Base-by-base conservation (phyloP, 2,888 invertebrate genomes). In the Congeria kusceri region DNA sequence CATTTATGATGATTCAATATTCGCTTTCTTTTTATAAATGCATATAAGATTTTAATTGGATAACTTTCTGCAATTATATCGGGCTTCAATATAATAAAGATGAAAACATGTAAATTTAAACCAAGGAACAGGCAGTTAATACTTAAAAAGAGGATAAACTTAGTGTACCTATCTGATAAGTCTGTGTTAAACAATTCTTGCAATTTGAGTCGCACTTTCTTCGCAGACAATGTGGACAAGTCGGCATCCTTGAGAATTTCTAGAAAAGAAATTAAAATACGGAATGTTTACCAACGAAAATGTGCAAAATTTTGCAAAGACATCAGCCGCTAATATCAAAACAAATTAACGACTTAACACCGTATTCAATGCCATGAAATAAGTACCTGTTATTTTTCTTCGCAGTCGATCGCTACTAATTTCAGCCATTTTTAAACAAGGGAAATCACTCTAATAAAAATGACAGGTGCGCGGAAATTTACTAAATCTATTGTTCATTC, bases 211-310 rank as follows among this genome's bases (percentile, higher is more conserved):
- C 98, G 95, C 20, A 98, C 97, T 93, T 97, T 97, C 92, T 98
- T 98, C 9, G 97, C 96, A 3, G 98, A 97, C 85, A 97, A 96
- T 68, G 96, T 95, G 11, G 96, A 95, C 27, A 98, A 95, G 92
- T 98, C 97, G 11, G 97, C 97, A 93, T 96, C 96, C 94, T 97
- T 96, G 29, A 98, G 95, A 91, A 98, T 97, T 71, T 96, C 97
- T 97, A 93, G 4, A 94, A 92, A 77, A 59, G 18, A 74, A 70
- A 61, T 15, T 64, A 70, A 73, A 46, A 32, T 15, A 25, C 58
- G 11, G 32, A 18, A 15, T 56, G 32, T 29, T 28, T 27, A 56
- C 7, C 23, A 1, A 18, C 13, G 27, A 64, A 25, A 47, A 25
- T 18, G 44, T 3, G 9, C 25, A 5, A 15, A 18, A 39, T 3